A percentile compares a stretch with the other conserved stretches of the same genome.
Evolutionary conservation across 2,113 vertebrate species (phyloP).

Genomic region (Butorides virescens): DNA sequence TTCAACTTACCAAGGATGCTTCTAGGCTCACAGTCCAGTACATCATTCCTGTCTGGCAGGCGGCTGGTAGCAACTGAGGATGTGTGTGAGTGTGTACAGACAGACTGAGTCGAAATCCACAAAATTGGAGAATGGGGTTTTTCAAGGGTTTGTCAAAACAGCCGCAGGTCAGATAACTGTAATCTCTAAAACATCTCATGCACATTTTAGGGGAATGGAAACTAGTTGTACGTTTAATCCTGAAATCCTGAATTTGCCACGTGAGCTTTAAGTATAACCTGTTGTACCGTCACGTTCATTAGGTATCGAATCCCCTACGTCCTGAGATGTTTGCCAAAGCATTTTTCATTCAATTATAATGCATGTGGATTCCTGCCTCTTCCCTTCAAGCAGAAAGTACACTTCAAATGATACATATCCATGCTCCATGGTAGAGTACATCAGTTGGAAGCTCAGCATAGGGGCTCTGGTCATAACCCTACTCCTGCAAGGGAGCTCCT

Average conservation of each 20-base stretch:
- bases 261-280: neutral
- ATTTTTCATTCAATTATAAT: neutral
- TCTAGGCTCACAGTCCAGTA: neutral
- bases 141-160: neutral
- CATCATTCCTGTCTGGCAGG: neutral
- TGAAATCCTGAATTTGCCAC: neutral
- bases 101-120: neutral
- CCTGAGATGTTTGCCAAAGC: neutral
- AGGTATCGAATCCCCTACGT: neutral
- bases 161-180: neutral
- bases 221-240: neutral
- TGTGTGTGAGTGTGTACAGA: neutral
- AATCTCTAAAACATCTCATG: neutral
- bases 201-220: neutral
- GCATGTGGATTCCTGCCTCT: neutral
- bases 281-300: neutral
- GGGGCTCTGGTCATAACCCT: neutral
- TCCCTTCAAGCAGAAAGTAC: neutral
- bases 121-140: fast-evolving
- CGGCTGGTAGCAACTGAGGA: neutral
- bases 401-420: neutral
- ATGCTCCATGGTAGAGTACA: neutral
- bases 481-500: neutral
- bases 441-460: neutral
- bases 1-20: neutral